Evolutionary conservation across 2,888 invertebrate genomes (phyloP).

Genomic region (Ligdia adustata): DNA sequence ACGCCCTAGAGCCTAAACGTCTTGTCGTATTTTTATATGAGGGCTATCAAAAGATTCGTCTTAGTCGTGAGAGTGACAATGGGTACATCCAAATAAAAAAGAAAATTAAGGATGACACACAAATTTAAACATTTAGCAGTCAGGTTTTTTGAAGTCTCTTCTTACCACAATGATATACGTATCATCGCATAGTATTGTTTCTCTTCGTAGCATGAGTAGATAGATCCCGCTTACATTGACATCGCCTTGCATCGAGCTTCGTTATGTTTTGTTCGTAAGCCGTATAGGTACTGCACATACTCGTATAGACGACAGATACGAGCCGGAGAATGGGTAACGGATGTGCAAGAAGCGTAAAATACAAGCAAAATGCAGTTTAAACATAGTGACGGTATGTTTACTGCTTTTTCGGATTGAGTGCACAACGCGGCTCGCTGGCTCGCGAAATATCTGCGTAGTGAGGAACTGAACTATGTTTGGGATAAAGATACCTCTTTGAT

Average conservation of each 20-base stretch:
- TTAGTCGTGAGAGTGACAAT: no score
- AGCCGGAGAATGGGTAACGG: not conserved
- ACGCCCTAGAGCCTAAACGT: no score
- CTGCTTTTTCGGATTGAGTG: not conserved
- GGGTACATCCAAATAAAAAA: no score
- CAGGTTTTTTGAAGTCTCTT: no score
- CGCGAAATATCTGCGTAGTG: no score
- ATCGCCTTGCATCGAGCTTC: conserved; percentile 13
- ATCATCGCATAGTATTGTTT: not conserved
- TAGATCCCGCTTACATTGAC: conserved; percentile 9
- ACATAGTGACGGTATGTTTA: not conserved
- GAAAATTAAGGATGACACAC: no score
- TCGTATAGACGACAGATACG: not conserved
- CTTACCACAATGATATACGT: not conserved
- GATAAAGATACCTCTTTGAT: no score
- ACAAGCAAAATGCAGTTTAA: not conserved
- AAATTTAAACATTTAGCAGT: no score
- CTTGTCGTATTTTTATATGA: no score
- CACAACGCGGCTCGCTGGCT: no score
- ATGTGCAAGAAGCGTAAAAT: not conserved
- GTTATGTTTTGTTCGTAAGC: conserved; percentile 13
- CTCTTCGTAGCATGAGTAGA: not conserved
- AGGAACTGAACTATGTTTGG: no score
- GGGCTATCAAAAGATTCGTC: no score
- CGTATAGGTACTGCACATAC: not conserved